phyloP scores from a whole-genome alignment of 2,113 vertebrate species.

The Crotalus viridis region DNA sequence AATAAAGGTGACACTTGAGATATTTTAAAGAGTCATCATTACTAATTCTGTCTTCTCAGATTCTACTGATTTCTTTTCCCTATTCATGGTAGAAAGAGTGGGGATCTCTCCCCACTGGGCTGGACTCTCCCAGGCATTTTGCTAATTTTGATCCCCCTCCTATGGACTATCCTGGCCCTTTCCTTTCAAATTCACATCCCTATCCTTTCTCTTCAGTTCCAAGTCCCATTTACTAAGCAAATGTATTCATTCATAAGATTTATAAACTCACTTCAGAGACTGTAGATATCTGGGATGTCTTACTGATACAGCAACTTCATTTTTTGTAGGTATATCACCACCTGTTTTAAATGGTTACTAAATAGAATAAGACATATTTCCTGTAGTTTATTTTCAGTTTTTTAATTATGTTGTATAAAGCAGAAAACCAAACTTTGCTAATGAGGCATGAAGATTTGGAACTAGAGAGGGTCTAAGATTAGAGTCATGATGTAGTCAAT shows the following conservation, averaged over 20 bases:
- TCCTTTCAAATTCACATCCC: not conserved
- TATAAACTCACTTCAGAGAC: not conserved
- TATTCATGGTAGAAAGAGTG: not conserved
- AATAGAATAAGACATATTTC: not conserved
- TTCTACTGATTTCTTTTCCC: not conserved
- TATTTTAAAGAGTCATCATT: conserved; percentile 33
- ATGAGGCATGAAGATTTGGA: not conserved
- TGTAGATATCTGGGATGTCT: not conserved
- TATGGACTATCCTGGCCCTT: not conserved
- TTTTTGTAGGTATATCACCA: not conserved
- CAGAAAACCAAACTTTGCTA: not conserved
- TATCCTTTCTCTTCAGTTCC: not conserved
- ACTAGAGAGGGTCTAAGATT: not conserved
- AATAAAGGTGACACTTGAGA: conserved; percentile 30
- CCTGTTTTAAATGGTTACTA: not conserved
- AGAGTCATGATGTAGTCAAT: not conserved
- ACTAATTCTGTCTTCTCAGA: not conserved
- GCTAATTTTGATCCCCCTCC: not conserved
- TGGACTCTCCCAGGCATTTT: not conserved
- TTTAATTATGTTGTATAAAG: not conserved
- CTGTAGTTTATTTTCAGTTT: not conserved
- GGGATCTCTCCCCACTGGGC: not conserved
- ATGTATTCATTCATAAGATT: not conserved
- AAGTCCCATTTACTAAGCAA: not conserved
- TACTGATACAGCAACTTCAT: not conserved